Base-by-base conservation (phyloP, 2,797 vertebrate genomes). In the Huso huso region DNA sequence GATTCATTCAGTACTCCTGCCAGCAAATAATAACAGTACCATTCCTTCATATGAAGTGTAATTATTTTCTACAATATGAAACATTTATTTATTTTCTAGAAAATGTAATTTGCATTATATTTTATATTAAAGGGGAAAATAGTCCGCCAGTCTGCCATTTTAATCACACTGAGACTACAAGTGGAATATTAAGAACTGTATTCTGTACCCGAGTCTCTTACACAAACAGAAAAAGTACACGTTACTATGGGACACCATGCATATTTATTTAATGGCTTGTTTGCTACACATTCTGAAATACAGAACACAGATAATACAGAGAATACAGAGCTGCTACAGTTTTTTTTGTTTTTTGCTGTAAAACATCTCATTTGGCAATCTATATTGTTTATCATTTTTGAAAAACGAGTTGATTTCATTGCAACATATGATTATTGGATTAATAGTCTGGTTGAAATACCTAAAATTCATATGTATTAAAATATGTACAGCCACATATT, bases 401-500 rank as follows among this genome's bases (percentile, higher is more conserved):
- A 68, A 76, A 76, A 69, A 60, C 72, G 66, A 67, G 68, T 63
- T 63, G 37, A 66, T 72, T 64, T 57, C 37, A 53, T 11, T 60
- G 58, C 68, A 49, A 37, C 73, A n/a, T 57, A 74, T 72, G 69
- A 70, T 50, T 52, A 10, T 66, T 71, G 77, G 76, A 83, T 84
- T 74, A 75, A 79, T 66, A 61, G 75, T 70, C 68, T 72, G 77
- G 69, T 63, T 76, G 74, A 78, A 77, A 79, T 81, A 78, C 80
- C 81, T 78, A 74, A 70, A 79, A 68, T 78, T 80, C 81, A 79
- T 76, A 75, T 70, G 37, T 37, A 37, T 84, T 82, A 87, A 81
- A 85, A 91, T 92, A 92, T 92, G 83, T 91, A 93, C 92, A 95
- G 85, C 82, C 80, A 87, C 78, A 78, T 85, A 90, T 80, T 88